A percentile compares a stretch with the other conserved stretches of the same genome.
Evolutionary conservation across 2,113 vertebrate species (phyloP).

Genomic region (Xiphias gladius): DNA sequence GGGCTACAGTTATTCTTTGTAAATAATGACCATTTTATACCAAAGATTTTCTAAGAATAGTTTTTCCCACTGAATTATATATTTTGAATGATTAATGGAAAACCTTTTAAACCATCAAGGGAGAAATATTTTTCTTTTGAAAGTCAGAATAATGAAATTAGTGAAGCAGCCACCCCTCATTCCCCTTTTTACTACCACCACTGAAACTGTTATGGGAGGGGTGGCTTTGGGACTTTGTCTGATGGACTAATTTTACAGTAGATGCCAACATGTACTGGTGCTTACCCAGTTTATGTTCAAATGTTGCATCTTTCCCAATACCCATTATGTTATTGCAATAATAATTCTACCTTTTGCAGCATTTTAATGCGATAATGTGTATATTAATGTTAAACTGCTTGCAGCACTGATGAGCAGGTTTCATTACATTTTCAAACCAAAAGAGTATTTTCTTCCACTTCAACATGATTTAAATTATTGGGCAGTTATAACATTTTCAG

Average conservation of each 20-base stretch:
- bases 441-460: conserved; percentile 7
- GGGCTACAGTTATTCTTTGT: not conserved
- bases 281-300: not conserved
- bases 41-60: conserved; percentile 55
- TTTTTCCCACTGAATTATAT: conserved; percentile 8
- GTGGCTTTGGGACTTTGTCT: not conserved
- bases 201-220: not conserved
- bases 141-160: not conserved
- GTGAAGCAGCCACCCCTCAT: not conserved
- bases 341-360: not conserved
- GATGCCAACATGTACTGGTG: not conserved
- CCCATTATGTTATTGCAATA: conserved; percentile 1
- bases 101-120: conserved; percentile 2
- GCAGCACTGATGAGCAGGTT: not conserved
- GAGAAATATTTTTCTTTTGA: not conserved
- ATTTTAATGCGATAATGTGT: not conserved
- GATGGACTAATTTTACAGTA: not conserved
- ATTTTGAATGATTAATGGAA: conserved; percentile 5
- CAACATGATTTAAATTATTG: conserved; percentile 35
- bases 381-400: not conserved
- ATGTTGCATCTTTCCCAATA: not conserved
- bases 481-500: conserved; percentile 61
- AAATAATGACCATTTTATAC: conserved; percentile 43
- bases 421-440: conserved; percentile 23
- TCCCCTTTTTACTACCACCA: too few species aligned